These are phyloP conservation scores for Gallinago solitaria DNA, from an alignment of 2,797 vertebrate species.

Conservation along the genomic window DNA sequence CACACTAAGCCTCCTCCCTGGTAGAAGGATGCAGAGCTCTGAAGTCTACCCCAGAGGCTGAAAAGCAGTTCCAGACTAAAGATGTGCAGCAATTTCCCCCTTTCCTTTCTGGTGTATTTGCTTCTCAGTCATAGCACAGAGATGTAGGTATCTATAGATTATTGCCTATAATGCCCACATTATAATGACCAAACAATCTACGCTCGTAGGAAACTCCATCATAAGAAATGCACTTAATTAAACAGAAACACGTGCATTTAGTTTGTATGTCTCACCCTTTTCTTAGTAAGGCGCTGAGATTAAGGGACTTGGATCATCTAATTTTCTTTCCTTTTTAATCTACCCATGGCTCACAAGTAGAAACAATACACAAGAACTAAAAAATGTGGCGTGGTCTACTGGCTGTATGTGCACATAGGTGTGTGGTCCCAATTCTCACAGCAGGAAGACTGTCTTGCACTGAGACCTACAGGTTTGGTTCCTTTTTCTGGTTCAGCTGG, in stretches of 20 bases:
- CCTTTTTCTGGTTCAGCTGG: conserved; percentile 36
- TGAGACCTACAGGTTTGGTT: not conserved
- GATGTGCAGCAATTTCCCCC: not conserved
- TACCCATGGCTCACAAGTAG: not conserved
- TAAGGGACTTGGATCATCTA: not conserved
- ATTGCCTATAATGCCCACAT: not conserved
- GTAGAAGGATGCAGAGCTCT: not conserved
- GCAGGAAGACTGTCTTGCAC: not conserved
- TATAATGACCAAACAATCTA: not conserved
- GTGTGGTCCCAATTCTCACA: conserved; percentile 10
- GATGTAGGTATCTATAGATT: not conserved
- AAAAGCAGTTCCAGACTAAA: not conserved
- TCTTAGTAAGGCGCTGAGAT: not conserved
- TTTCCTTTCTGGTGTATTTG: not conserved
- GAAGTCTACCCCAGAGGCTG: not conserved
- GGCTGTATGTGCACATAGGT: not conserved
- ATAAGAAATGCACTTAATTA: not conserved
- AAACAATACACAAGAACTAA: not conserved
- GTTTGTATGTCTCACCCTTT: not conserved
- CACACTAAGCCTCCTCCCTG: not conserved
- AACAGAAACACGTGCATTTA: not conserved
- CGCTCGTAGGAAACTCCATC: not conserved
- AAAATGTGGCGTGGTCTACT: not conserved
- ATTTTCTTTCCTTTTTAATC: not conserved
- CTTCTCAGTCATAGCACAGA: not conserved